A percentile compares a stretch with the other conserved stretches of the same genome.
Evolutionary conservation across 2,113 vertebrate species (phyloP).

Genomic region (Scytalopus superciliaris): DNA sequence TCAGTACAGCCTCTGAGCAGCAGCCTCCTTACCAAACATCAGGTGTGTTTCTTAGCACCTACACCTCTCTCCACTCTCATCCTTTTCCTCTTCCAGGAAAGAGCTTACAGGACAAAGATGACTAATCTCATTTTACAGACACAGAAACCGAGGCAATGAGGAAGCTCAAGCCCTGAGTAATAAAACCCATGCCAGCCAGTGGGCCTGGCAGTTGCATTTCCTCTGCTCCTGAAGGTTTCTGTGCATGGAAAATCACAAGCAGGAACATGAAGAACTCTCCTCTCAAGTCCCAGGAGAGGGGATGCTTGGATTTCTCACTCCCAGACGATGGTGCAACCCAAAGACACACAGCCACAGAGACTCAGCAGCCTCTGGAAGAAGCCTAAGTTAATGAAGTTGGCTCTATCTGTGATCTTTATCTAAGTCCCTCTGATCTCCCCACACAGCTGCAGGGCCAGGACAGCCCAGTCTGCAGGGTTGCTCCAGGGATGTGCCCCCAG

Average conservation of each 20-base stretch:
- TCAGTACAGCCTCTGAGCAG: not conserved
- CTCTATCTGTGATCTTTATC: not conserved
- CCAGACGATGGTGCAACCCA: not conserved
- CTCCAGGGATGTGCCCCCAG: not conserved
- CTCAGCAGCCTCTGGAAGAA: not conserved
- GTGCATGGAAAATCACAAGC: not conserved
- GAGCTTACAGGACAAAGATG: not conserved
- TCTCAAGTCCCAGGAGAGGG: not conserved
- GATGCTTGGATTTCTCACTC: not conserved
- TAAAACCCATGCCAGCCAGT: not conserved
- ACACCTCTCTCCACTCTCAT: not conserved
- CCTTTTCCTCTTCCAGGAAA: not conserved
- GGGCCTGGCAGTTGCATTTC: not conserved
- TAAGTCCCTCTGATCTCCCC: not conserved
- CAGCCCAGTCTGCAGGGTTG: not conserved
- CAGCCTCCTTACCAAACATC: not conserved
- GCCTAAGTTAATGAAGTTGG: not conserved
- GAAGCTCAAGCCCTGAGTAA: not conserved
- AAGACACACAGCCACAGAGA: not conserved
- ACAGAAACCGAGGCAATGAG: not conserved
- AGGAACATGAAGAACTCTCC: rapidly evolving
- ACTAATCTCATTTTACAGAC: not conserved
- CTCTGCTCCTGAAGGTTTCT: not conserved
- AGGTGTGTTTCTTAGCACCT: not conserved
- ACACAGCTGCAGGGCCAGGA: not conserved